These are phyloP conservation scores for Amblyornis subalaris DNA, from an alignment of 2,113 vertebrate genomes.

Conservation along the genomic window DNA sequence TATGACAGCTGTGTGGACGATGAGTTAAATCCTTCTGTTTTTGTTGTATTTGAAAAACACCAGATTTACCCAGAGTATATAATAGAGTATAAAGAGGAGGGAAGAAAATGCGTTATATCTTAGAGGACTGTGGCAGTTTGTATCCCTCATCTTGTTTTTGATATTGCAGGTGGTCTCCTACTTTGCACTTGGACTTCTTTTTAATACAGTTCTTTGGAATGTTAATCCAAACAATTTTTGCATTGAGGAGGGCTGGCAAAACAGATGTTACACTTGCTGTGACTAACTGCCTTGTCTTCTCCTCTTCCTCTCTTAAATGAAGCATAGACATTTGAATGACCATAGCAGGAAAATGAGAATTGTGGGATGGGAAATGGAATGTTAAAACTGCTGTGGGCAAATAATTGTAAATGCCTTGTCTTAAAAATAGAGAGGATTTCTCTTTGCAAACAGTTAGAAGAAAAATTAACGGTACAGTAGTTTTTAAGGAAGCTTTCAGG, in stretches of 20 bases:
- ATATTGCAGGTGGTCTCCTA: neutral
- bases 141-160: neutral
- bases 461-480: neutral
- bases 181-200: neutral
- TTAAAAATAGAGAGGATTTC: neutral
- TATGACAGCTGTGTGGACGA: slow-evolving; percentile 84
- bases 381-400: neutral
- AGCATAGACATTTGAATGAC: neutral
- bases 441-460: neutral
- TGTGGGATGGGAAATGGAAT: neutral
- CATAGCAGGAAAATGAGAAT: neutral
- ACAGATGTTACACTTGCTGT: neutral
- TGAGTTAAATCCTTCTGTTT: slow-evolving; percentile 28
- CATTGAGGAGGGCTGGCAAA: neutral
- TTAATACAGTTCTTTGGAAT: neutral
- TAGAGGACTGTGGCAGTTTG: neutral
- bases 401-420: neutral
- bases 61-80: slow-evolving; percentile 63
- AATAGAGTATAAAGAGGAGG: slow-evolving; percentile 68
- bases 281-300: neutral
- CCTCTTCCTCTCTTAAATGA: neutral
- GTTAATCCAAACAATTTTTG: neutral
- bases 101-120: slow-evolving; percentile 1
- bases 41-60: slow-evolving; percentile 58
- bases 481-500: neutral